Base-by-base conservation (phyloP, 1,140 invertebrate species). In the Manduca sexta region DNA sequence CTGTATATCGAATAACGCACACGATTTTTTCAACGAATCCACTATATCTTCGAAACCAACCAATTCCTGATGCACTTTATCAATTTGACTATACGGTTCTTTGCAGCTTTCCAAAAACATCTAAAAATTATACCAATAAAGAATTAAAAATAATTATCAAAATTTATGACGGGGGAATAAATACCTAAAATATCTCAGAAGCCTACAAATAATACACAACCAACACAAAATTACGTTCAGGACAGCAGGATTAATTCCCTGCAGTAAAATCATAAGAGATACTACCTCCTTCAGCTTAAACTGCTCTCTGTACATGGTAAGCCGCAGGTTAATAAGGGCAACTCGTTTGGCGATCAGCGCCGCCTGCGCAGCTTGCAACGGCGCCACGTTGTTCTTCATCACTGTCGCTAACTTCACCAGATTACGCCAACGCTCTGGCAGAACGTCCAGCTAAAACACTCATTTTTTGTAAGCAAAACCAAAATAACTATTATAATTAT, bases 401-500 rank as follows among this genome's bases (percentile, higher is more conserved):
- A 92, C 91, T 3, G 93, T 90, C 4, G 93, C 91, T 51, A 88
- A 66, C 79, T 97, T 96, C 76, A 98, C 96, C n/a, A 95, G 90
- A 51, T 92, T 93, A 21, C 83, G 89, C 97, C 97, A 99, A 59
- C 90, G 90, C 59, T 97, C 95, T 0, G 97, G 97, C 18, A 98
- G 78, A 65, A 95, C 91, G 79, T 92, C 83, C 31, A 90, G 67
- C 79, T 90, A 81, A 26, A 26, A 3, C 4, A 26, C 8, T 5
- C 4, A 26, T 5, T 26, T 5, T 26, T 26, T 26, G n/a, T n/a
- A n/a, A n/a, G n/a, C n/a, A n/a, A n/a, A n/a, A n/a, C n/a, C n/a
- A n/a, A n/a, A n/a, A n/a, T n/a, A n/a, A n/a, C n/a, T n/a, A n/a
- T n/a, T n/a, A n/a, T n/a, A n/a, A n/a, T n/a, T n/a, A n/a, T n/a